These are phyloP conservation scores for Protaetia brevitarsis DNA, from an alignment of 1,140 invertebrate genomes.

Conservation along the genomic window DNA sequence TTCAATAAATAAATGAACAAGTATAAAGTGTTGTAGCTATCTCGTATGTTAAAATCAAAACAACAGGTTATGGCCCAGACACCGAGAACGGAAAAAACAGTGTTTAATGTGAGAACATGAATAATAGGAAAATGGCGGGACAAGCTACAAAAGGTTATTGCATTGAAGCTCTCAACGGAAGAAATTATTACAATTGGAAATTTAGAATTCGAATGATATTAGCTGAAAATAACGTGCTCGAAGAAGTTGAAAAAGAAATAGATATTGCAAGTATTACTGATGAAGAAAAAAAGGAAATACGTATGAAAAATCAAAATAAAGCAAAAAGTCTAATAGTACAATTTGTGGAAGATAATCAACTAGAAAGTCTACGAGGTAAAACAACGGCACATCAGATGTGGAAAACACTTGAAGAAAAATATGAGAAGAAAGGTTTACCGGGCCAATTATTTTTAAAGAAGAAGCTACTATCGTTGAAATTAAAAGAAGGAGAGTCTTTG, in stretches of 20 bases:
- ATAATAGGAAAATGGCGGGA: neutral
- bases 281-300: conserved; percentile 2
- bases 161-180: conserved; percentile 12
- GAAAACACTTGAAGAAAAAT: conserved; percentile 25
- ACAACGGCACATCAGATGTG: conserved; percentile 27
- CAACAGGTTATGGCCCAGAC: conserved; percentile 21
- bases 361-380: conserved; percentile 25
- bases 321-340: conserved; percentile 26
- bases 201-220: conserved; percentile 28
- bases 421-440: conserved; percentile 31
- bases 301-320: conserved; percentile 11
- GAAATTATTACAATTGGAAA: conserved; percentile 26
- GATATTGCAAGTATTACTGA: neutral
- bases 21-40: too few species aligned
- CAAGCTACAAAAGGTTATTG: conserved; percentile 6
- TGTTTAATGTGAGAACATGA: too few species aligned
- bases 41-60: too few species aligned
- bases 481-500: conserved; percentile 28
- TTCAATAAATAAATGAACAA: too few species aligned
- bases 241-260: conserved; percentile 13
- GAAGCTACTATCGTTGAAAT: conserved; percentile 28
- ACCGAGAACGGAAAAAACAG: neutral
- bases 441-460: conserved; percentile 28
- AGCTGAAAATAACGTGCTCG: conserved; percentile 25
- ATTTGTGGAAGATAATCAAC: conserved; percentile 23